Evolutionary conservation across 2,888 invertebrate genomes (phyloP), one percentile per base, ranked within the genome.

Genomic region (Ceriagrion tenellum): DNA sequence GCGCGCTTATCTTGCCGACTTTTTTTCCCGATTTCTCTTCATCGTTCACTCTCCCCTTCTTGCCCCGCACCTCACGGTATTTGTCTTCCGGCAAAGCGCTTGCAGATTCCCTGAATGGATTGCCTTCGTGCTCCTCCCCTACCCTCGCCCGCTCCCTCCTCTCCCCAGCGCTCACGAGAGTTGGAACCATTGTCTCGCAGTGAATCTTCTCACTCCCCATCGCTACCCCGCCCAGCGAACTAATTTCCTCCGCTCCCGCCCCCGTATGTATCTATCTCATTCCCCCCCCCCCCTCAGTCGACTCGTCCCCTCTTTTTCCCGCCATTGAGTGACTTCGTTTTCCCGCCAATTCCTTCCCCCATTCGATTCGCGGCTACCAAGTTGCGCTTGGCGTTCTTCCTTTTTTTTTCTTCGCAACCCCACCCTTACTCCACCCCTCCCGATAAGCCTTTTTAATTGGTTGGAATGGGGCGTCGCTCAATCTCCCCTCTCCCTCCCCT

Each of bases 81-180:
- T 81, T 81, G 35, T 81, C 81, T 81, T 81, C 81, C 81, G 81
- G 81, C 81, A 35, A 81, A 81, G 35, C 69, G 81, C 81, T 81
- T 35, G 81, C 81, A 81, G 35, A 81, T 81, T 81, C 81, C 35
- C 30, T 35, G 81, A 81, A 81, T 35, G 35, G 35, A 35, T 81
- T 35, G 35, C 35, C 18, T 69, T 69, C 69, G 26, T 69, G 26
- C 69, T 20, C 69, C 26, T 12, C n/a, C 12, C 59, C n/a, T 63
- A 6, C n/a, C n/a, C n/a, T n/a, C n/a, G n/a, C 74, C 12, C 10
- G 2, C 12, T 16, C 81, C 81, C 35, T 16, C 16, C 30, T 35
- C 81, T 3, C n/a, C 69, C 26, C 69, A 6, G 16, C 3, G 2
- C 59, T 8, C 20, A 20, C 59, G 59, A 16, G 59, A 59, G 59